Conservation (phyloP, 2,888 invertebrate species). For the Pyrrhosoma nymphula region DNA sequence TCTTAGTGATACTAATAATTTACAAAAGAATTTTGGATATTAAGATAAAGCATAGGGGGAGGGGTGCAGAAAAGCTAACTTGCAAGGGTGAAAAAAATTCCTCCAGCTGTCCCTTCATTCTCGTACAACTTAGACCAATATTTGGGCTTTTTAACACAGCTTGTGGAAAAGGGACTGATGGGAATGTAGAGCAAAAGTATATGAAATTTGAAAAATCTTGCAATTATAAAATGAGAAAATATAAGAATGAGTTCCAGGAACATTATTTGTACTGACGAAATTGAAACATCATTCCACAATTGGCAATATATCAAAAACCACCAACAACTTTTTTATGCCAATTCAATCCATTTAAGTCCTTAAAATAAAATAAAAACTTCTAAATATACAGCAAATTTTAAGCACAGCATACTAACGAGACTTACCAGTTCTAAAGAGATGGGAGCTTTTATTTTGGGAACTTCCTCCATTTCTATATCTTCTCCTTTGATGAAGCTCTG, state of each 20-base stretch:
- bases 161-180: too few relatives aligned
- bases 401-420: background rate
- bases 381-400: background rate
- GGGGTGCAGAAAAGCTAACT: too few relatives aligned
- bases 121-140: too few relatives aligned
- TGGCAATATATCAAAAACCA: background rate
- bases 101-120: too few relatives aligned
- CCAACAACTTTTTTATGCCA: background rate
- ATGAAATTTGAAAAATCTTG: too few relatives aligned
- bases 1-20: too few relatives aligned
- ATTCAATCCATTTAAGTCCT: background rate
- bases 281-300: background rate
- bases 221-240: too few relatives aligned
- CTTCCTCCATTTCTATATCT: conserved; percentile 70
- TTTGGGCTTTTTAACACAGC: too few relatives aligned
- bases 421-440: conserved; percentile 71
- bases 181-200: too few relatives aligned
- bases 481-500: conserved; percentile 74
- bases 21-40: too few relatives aligned
- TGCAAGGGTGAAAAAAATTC: too few relatives aligned
- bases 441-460: conserved; percentile 71
- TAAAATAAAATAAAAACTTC: background rate
- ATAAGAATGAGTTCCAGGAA: background rate
- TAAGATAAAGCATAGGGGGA: too few relatives aligned
- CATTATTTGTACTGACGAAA: background rate